Percentiles rank a stretch among this genome's conserved stretches.
These are phyloP conservation scores for Parus major DNA, from an alignment of 2,113 vertebrate genomes.

Conservation along the genomic window DNA sequence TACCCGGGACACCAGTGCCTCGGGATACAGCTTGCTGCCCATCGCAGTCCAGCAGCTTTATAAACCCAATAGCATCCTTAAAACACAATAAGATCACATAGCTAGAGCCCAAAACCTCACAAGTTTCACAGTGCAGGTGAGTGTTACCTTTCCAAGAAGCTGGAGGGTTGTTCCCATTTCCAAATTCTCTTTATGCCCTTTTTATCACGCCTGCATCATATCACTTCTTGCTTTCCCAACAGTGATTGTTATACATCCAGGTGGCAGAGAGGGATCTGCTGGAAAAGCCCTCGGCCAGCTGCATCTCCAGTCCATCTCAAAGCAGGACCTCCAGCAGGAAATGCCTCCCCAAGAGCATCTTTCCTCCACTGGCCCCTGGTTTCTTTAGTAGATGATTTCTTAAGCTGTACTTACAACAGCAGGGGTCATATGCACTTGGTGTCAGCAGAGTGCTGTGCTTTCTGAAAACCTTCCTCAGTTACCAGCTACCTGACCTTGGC, in stretches of 20 bases:
- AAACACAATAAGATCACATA: rapidly evolving
- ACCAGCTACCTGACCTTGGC: not conserved
- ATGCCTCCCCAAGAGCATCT: not conserved
- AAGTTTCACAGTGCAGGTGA: rapidly evolving
- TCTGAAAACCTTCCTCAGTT: not conserved
- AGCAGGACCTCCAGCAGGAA: not conserved
- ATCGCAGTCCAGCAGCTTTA: rapidly evolving
- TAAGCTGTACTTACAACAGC: not conserved
- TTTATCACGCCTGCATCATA: not conserved
- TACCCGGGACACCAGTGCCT: not conserved
- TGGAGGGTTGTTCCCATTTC: not conserved
- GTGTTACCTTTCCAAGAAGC: not conserved
- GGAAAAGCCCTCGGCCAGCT: not conserved
- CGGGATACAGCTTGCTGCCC: not conserved
- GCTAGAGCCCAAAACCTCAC: not conserved
- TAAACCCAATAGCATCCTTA: not conserved
- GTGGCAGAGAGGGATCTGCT: not conserved
- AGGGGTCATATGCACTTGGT: rapidly evolving
- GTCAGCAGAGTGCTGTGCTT: not conserved
- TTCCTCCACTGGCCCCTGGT: not conserved
- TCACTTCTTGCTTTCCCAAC: not conserved
- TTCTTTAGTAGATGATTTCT: not conserved
- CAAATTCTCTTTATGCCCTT: not conserved
- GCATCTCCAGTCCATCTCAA: not conserved
- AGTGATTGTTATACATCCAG: too few relatives aligned